phyloP scores from a whole-genome alignment of 2,797 vertebrate genomes.

The Vireo griseus region DNA sequence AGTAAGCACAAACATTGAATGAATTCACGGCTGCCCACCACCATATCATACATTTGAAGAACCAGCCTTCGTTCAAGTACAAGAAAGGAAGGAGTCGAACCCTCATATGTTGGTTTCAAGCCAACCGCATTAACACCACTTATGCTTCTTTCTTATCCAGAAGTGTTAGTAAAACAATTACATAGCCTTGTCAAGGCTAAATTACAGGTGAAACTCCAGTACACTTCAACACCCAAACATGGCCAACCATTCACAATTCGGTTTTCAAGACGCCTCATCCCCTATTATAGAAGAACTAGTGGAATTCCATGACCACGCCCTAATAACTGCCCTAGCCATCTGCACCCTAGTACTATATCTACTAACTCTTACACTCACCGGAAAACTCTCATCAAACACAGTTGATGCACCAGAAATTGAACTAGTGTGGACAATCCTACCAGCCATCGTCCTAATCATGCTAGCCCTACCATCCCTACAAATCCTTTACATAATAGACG shows the following conservation, averaged over 20 bases:
- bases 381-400: accelerated
- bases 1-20: accelerated
- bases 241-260: accelerated
- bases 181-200: neutral
- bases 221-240: accelerated
- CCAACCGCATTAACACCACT: neutral
- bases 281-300: accelerated
- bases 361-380: accelerated
- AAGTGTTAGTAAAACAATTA: neutral
- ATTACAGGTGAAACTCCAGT: accelerated
- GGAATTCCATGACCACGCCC: accelerated
- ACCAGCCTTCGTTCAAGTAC: accelerated
- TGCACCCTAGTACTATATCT: accelerated
- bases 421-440: accelerated
- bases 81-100: neutral
- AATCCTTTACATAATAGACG: neutral
- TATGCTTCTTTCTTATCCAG: neutral
- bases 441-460: accelerated
- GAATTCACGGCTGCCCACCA: accelerated
- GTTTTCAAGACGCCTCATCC: accelerated
- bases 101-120: neutral
- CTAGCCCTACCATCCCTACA: accelerated
- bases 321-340: accelerated
- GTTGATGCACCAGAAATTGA: accelerated
- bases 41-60: neutral